Base-by-base conservation (phyloP, 2,888 invertebrate genomes). In the Elaeidobius kamerunicus region DNA sequence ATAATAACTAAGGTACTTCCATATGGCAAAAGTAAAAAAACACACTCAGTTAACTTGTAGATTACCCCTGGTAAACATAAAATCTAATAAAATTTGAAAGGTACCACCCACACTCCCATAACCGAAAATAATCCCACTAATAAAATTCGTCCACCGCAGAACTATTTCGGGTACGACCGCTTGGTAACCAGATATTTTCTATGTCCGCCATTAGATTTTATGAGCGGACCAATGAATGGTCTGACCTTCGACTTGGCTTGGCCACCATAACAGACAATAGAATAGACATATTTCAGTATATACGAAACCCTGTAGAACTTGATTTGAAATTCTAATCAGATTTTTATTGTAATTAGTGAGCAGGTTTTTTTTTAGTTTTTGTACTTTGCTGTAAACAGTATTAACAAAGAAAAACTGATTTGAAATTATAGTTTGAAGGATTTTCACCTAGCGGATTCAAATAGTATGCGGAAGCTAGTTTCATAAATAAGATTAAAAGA, bases 271-370 rank as follows among this genome's bases (percentile, higher is more conserved):
- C 20, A 54, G 53, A 54, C 53, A 54, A 54, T 54, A 54, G 53
- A 54, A 54, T n/a, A n/a, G n/a, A n/a, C n/a, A 54, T 54, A 44
- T 49, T 48, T 54, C 53, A 54, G 53, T 30, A 30, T n/a, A n/a
- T n/a, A n/a, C n/a, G n/a, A n/a, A n/a, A n/a, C n/a, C n/a, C 53
- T 43, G 53, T 54, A 38, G 35, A 36, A 32, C 34, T 32, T 40
- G 40, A 48, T 48, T 54, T 54, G 40, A 52, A 54, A 54, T 54
- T 48, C 43, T 43, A 54, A 54, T 48, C 11, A 23, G 40, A 20
- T 30, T 40, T 39, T 47, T 47, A 47, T 44, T 44, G 15, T 44
- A 44, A 44, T 41, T 40, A 40, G 30, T 11, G 30, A 3, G 11
- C 27, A 14, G 19, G 35, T 35, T 45, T 45, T 45, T 45, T 40